Evolutionary conservation across 2,113 vertebrate species (phyloP), one percentile per base, ranked within the genome.

Genomic region (Chloebia gouldiae): DNA sequence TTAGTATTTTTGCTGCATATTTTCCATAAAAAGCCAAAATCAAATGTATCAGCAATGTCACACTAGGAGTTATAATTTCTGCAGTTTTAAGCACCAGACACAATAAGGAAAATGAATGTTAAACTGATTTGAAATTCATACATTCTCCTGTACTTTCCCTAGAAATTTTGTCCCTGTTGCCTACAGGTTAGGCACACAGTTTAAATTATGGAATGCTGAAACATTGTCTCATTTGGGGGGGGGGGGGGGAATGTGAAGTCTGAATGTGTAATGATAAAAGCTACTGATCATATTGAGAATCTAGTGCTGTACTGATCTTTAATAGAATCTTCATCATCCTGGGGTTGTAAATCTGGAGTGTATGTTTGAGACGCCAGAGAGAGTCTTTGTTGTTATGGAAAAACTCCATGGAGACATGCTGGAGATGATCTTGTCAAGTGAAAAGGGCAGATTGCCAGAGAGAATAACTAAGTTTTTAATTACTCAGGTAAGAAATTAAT

Each of bases 351-450:
- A 99, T 98, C 98, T 99, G 96, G 99, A 99, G 96, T 99, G 99
- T 96, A 99, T 99, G 99, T 99, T 99, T 80, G 99, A 99, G 98
- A 99, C 99, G 0, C 98, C 98, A 2, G 99, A 99, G 98, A 98
- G 99, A 92, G 99, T 99, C 88, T 99, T 99, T 90, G 99, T 99
- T 88, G 99, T 99, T 97, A 99, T 99, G 99, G 99, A 99, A 98
- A 99, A 99, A 97, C 99, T 99, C 96, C 99, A 99, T 95, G 99
- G 99, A 95, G 99, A 99, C 98, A 99, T 99, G 99, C 96, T 99
- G 97, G 99, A 99, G 98, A 99, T 99, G 99, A 99, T 99, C 97
- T 98, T 99, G 97, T 99, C 99, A 96, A 99, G 99, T 96, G 99
- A 99, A 98, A 99, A 99, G 91, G 99, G 99, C 90, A 98, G 99